A percentile compares a stretch with the other conserved stretches of the same genome.
Conservation (phyloP, 1,140 invertebrate species). For the Cotesia chilonis region DNA sequence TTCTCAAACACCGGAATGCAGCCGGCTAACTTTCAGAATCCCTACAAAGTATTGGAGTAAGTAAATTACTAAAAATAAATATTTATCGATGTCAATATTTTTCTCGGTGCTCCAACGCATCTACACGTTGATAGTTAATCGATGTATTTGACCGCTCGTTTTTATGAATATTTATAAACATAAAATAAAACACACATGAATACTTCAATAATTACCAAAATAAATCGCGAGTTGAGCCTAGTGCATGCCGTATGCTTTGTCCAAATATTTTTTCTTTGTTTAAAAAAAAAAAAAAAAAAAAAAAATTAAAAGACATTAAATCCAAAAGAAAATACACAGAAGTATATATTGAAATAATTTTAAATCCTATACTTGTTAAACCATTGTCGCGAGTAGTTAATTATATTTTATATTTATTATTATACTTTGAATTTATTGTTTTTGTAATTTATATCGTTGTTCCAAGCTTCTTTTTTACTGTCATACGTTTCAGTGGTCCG, state of each 20-base stretch:
- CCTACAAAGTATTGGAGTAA: constrained; percentile 74
- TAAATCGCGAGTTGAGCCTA: background rate
- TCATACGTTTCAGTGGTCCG: constrained; percentile 67
- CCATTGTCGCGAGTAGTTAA: no score
- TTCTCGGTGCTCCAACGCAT: background rate
- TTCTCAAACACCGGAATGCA: constrained; percentile 70
- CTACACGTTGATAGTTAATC: constrained; percentile 5
- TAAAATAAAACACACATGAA: background rate
- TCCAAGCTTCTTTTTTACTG: constrained; percentile 59
- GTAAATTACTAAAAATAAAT: constrained; percentile 55
- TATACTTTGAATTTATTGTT: background rate
- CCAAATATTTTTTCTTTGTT: background rate
- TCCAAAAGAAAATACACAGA: background rate
- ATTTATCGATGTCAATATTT: background rate
- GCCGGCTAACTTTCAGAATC: constrained; percentile 66
- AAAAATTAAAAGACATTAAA: background rate
- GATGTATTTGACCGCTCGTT: constrained; percentile 14
- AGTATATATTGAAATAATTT: no score
- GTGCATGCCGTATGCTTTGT: constrained; percentile 7
- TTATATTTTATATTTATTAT: no score
- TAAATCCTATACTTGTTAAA: no score
- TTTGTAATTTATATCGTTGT: constrained; percentile 35
- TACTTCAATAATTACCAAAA: background rate
- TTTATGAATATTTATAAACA: background rate
- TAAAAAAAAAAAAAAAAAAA: no score